Evolutionary conservation across 2,797 vertebrate species (phyloP).

Genomic region (Trachops cirrhosus): DNA sequence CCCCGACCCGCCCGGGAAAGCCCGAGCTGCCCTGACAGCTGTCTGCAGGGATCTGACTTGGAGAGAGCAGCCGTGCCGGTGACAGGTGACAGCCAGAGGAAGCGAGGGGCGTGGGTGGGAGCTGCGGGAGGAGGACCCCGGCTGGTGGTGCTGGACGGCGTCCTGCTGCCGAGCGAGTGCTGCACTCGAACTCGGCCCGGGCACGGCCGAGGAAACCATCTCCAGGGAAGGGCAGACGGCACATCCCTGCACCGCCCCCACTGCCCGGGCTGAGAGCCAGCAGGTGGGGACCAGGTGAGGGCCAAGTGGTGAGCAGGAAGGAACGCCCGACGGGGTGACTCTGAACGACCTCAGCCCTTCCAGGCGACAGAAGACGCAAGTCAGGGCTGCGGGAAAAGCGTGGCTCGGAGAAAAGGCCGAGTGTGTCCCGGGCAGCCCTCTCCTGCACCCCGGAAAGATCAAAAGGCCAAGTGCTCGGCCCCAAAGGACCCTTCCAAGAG

Average conservation of each 20-base stretch:
- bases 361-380: neutral
- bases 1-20: neutral
- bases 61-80: too few species aligned
- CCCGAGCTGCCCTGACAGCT: neutral
- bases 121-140: neutral
- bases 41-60: neutral
- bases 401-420: too few species aligned
- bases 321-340: neutral
- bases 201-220: neutral
- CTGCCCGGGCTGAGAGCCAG: neutral
- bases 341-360: neutral
- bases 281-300: neutral
- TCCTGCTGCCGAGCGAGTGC: neutral
- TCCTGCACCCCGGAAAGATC: neutral
- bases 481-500: neutral
- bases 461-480: neutral
- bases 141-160: rapidly evolving
- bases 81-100: too few species aligned
- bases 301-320: neutral
- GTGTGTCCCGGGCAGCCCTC: neutral
- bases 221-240: neutral
- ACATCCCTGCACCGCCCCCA: too few species aligned
- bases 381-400: rapidly evolving
- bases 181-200: too few species aligned
- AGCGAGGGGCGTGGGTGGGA: rapidly evolving